Base-by-base conservation (phyloP, 2,797 vertebrate species). In the Dromococcyx pavoninus region DNA sequence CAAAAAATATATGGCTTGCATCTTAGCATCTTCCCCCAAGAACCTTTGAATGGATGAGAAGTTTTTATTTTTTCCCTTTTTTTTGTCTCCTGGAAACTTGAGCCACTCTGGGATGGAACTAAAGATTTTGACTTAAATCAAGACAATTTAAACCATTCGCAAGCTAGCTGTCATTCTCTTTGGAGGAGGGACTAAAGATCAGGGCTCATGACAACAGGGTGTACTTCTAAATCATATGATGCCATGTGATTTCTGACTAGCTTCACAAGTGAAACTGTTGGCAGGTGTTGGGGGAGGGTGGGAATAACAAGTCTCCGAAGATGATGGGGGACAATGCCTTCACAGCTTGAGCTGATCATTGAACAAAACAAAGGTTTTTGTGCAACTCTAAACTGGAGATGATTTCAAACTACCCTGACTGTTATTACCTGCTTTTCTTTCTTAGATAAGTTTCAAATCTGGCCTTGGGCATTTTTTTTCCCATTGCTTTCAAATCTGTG, bases 311-410 rank as follows among this genome's bases (percentile, higher is more conserved):
- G 13, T 64, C 14, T 87, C 56, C 70, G 75, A 80, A 74, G 46
- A 74, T 57, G 50, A 23, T 0, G 1, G 19, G 8, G 64, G 24
- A 24, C 24, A 41, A 5, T 80, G 17, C 57, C 57, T 57, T 93
- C 44, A 28, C 48, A 51, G 48, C 35, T 65, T 71, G 56, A 86
- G 57, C n/a, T 71, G 44, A 67, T 76, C 8, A 0, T 13, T 72
- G 56, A 73, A 76, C 7, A 73, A 77, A 95, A 74, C 17, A 90
- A 84, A 90, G 24, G 9, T 67, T 92, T 92, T 57, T 71, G 57
- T 91, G 50, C 33, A 37, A 28, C 57, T 85, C 13, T 85, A 7
- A 84, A 44, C 60, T 83, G 30, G 64, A 80, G 57, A 61, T 82
- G 23, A 9, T 85, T 37, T 82, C 32, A 50, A 18, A 75, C 72